Conservation (phyloP, 2,888 invertebrate genomes). For the Dendrolimus pini region DNA sequence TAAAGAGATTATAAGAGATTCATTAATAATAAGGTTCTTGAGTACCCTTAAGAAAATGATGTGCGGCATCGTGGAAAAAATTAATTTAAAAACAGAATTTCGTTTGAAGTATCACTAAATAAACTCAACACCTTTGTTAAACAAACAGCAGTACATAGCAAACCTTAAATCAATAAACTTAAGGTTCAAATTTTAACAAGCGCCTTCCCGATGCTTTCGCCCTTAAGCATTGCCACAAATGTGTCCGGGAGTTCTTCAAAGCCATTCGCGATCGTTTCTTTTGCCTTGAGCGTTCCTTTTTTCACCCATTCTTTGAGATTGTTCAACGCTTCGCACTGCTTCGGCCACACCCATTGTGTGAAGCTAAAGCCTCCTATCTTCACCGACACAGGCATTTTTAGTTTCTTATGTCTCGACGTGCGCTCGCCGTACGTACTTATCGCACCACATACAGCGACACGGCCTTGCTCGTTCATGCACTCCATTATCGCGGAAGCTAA, state of each 20-base stretch:
- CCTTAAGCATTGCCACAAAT: slow-evolving; percentile 27
- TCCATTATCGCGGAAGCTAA: slow-evolving; percentile 68
- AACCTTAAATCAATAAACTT: too few species aligned
- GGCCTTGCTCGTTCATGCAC: slow-evolving; percentile 76
- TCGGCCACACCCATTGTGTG: slow-evolving; percentile 32
- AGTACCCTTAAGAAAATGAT: too few species aligned
- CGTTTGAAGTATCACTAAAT: too few species aligned
- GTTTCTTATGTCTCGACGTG: slow-evolving; percentile 7
- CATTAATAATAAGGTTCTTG: slow-evolving; percentile 11
- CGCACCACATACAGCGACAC: slow-evolving; percentile 78
- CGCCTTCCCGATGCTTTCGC: slow-evolving; percentile 29
- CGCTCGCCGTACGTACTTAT: slow-evolving; percentile 70
- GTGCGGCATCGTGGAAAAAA: too few species aligned
- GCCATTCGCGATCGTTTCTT: slow-evolving; percentile 33
- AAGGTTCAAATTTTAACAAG: slow-evolving; percentile 28
- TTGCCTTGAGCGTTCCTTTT: slow-evolving; percentile 29
- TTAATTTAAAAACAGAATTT: too few species aligned
- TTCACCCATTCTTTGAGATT: slow-evolving; percentile 32
- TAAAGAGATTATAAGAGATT: too few species aligned
- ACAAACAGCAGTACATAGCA: too few species aligned
- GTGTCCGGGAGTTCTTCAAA: slow-evolving; percentile 35
- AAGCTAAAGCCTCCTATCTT: slow-evolving; percentile 30
- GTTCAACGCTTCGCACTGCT: slow-evolving; percentile 23
- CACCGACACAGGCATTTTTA: slow-evolving; percentile 16
- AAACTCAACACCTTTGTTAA: too few species aligned